A percentile compares a stretch with the other conserved stretches of the same genome.
These are phyloP conservation scores for Gobionotothen gibberifrons DNA, from an alignment of 2,797 vertebrate species.

Conservation along the genomic window DNA sequence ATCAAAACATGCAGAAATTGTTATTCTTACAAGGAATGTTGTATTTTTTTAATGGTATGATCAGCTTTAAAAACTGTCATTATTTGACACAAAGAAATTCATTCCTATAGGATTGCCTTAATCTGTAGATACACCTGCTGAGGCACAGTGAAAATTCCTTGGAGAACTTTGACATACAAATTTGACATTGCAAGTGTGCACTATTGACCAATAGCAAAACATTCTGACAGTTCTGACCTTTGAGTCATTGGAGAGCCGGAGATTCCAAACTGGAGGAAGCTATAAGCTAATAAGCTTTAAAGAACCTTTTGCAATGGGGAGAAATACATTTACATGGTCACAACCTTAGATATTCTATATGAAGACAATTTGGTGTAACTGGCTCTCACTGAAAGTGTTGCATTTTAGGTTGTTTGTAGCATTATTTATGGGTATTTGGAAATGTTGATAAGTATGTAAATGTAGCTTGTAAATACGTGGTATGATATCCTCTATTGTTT, in stretches of 20 bases:
- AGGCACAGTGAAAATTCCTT: background rate
- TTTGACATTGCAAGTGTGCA: background rate
- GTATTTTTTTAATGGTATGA: background rate
- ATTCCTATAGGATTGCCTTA: background rate
- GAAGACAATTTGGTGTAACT: background rate
- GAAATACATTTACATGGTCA: background rate
- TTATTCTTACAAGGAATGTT: background rate
- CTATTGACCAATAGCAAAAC: background rate
- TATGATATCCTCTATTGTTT: too few relatives aligned
- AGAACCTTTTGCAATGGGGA: background rate
- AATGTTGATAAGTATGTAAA: too few relatives aligned
- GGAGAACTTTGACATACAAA: background rate
- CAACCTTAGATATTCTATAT: background rate
- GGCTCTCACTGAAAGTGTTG: background rate
- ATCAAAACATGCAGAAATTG: background rate
- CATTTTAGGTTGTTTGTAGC: background rate
- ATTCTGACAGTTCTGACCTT: background rate
- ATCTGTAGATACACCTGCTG: fast-evolving
- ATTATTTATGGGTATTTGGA: too few relatives aligned
- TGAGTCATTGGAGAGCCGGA: background rate
- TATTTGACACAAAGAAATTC: background rate
- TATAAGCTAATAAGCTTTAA: background rate
- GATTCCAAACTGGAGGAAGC: background rate
- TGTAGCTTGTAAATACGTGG: too few relatives aligned
- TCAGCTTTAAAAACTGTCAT: background rate